phyloP scores from a whole-genome alignment of 2,888 invertebrate genomes.

The Oegoconia quadripuncta region DNA sequence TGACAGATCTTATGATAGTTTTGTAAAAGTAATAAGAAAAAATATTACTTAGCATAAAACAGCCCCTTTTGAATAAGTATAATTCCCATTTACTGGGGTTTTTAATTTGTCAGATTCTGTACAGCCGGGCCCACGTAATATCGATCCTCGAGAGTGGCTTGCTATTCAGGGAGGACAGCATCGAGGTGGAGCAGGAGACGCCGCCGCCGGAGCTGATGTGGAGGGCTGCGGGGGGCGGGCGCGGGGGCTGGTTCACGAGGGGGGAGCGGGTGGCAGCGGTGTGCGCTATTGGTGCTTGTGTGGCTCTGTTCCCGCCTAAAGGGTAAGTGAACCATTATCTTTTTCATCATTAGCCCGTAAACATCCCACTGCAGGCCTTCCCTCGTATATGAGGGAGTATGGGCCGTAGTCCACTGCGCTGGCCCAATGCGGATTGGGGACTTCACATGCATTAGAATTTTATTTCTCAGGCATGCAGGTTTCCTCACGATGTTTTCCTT shows the following conservation, averaged over 20 bases:
- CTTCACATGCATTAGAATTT: too few species aligned
- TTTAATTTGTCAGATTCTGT: constrained; percentile 55
- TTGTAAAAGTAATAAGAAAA: too few species aligned
- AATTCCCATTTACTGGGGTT: background rate
- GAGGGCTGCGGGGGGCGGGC: constrained; percentile 39
- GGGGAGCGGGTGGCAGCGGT: constrained; percentile 42
- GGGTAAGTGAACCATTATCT: constrained; percentile 31
- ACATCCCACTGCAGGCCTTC: too few species aligned
- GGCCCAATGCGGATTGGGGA: too few species aligned
- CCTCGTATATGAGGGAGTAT: too few species aligned
- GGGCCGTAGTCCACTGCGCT: too few species aligned
- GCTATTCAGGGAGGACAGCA: constrained; percentile 65
- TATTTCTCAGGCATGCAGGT: too few species aligned
- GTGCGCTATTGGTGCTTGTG: constrained; percentile 25
- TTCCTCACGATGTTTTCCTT: too few species aligned
- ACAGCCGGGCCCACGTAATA: constrained; percentile 50
- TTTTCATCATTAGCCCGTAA: too few species aligned
- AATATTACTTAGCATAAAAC: background rate
- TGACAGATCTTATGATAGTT: too few species aligned
- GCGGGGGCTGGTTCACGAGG: constrained; percentile 50
- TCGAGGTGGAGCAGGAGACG: constrained; percentile 59
- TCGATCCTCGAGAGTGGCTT: constrained; percentile 63
- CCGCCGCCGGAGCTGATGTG: constrained; percentile 44
- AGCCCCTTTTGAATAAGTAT: background rate
- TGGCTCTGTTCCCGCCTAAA: constrained; percentile 43